Percentiles rank a stretch among this genome's conserved stretches.
Conservation (phyloP, 2,797 vertebrate species). For the Heterohyrax brucei region DNA sequence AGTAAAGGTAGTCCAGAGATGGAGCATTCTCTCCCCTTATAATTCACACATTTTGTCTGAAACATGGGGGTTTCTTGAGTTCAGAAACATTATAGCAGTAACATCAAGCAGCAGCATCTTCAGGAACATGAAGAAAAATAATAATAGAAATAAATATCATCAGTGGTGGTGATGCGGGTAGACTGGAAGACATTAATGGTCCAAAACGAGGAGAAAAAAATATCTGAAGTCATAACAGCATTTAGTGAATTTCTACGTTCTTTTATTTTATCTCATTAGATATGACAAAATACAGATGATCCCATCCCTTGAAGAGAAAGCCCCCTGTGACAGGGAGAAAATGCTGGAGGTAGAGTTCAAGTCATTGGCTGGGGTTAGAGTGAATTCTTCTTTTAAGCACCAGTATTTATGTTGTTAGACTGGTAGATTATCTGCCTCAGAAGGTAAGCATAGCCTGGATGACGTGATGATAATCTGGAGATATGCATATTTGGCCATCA, state of each 20-base stretch:
- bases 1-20: slow-evolving; percentile 50
- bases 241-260: slow-evolving; percentile 4
- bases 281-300: not conserved
- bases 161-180: not conserved
- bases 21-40: slow-evolving; percentile 58
- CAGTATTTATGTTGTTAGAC: slow-evolving; percentile 23
- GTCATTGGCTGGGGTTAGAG: not conserved
- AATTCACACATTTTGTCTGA: slow-evolving; percentile 58
- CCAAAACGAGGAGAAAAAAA: slow-evolving; percentile 11
- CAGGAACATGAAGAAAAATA: slow-evolving; percentile 34
- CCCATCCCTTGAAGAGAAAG: not conserved
- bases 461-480: not conserved
- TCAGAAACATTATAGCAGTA: slow-evolving; percentile 57
- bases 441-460: slow-evolving; percentile 16
- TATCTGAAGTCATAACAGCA: not conserved
- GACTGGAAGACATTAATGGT: not conserved
- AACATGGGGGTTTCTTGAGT: not conserved
- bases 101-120: slow-evolving; percentile 20
- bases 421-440: slow-evolving; percentile 34
- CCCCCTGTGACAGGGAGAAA: not conserved
- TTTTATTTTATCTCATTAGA: slow-evolving; percentile 10
- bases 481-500: slow-evolving; percentile 62
- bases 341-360: not conserved
- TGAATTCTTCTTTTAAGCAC: not conserved
- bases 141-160: slow-evolving; percentile 26